Evolutionary conservation across 30 jellyfish, hydroid and myxozoan species (phyloP).

Genomic region (Aurelia aurita complex sp. Pacific): DNA sequence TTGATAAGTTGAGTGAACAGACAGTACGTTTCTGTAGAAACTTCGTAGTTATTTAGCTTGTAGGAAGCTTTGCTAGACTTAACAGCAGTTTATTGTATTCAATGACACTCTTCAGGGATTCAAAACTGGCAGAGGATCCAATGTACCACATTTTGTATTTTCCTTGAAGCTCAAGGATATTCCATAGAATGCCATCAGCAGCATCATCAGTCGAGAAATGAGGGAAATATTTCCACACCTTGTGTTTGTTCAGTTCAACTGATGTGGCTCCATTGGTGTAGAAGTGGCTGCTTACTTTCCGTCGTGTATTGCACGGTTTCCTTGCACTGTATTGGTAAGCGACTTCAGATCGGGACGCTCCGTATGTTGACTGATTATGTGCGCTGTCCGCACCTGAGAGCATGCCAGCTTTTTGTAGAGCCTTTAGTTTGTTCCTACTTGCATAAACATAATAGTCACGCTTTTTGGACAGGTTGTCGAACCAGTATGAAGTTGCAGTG

Average conservation of each 20-base stretch:
- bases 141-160: constrained; percentile 66
- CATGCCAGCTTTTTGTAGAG: constrained; percentile 8
- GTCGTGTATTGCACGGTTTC: constrained; percentile 43
- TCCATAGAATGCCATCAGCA: constrained; percentile 58
- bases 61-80: constrained; percentile 18
- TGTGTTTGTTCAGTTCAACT: constrained; percentile 8
- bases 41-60: background rate
- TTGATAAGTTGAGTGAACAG: too few relatives aligned
- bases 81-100: constrained; percentile 70
- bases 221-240: constrained; percentile 74
- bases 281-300: constrained; percentile 27
- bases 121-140: constrained; percentile 79
- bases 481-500: constrained; percentile 55
- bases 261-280: constrained; percentile 8
- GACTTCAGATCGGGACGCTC: constrained; percentile 18
- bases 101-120: constrained; percentile 70
- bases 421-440: constrained; percentile 30
- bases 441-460: constrained; percentile 57
- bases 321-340: constrained; percentile 58
- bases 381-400: background rate
- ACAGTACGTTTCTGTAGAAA: background rate
- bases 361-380: background rate
- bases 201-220: constrained; percentile 26
- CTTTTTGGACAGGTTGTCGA: constrained; percentile 49
- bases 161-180: constrained; percentile 72